These are phyloP conservation scores for Okamejei kenojei DNA, from an alignment of 2,797 vertebrate genomes.

Conservation along the genomic window DNA sequence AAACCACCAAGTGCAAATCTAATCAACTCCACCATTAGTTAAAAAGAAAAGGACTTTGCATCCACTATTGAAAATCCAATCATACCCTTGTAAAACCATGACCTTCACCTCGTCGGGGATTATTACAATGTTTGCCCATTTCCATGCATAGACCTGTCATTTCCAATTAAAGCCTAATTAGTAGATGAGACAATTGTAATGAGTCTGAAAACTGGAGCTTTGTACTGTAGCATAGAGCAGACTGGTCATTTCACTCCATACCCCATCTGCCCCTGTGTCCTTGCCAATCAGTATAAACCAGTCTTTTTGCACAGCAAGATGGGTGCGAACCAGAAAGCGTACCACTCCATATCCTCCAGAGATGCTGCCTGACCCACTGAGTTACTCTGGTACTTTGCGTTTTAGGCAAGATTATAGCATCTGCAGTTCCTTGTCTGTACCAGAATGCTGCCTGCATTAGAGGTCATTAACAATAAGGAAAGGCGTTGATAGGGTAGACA, in stretches of 20 bases:
- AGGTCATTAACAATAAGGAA: no score
- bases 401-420: no score
- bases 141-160: not conserved
- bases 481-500: no score
- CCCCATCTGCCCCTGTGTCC: not conserved
- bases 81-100: not conserved
- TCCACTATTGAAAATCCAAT: constrained; percentile 16
- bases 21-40: constrained; percentile 7
- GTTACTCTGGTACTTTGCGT: no score
- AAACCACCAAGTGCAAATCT: constrained; percentile 1
- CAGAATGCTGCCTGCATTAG: no score
- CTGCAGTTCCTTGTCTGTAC: no score
- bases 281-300: not conserved
- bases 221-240: no score
- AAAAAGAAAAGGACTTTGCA: not conserved
- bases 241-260: not conserved
- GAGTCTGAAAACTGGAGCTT: not conserved
- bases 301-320: not conserved
- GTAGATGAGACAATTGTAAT: not conserved
- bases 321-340: no score
- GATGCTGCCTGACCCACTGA: no score
- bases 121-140: not conserved
- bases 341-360: no score
- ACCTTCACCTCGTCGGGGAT: not conserved
- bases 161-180: constrained; percentile 19